Evolutionary conservation across 2,888 invertebrate genomes (phyloP), one percentile per base, ranked within the genome.

Genomic region (Sarcophaga variegata): DNA sequence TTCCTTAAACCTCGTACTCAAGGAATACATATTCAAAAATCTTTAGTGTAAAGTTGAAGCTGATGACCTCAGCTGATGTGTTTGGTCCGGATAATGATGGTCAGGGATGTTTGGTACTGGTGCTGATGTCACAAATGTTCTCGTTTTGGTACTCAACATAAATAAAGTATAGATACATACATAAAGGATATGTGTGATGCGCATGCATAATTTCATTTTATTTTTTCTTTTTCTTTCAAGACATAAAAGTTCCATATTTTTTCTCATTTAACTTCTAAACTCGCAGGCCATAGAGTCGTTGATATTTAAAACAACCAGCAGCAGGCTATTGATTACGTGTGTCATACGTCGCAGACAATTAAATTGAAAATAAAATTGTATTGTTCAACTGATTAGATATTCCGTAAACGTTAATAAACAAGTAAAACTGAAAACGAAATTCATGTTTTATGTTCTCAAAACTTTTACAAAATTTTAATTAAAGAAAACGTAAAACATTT

Each of bases 171-270:
- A 76, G 63, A 70, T 14, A 83, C 81, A 70, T 14, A 83, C 81
- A 75, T 81, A 72, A 78, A 76, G 80, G 72, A 66, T 54, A 54
- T 84, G 84, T 66, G 81, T 84, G 84, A 84, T 87, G 87, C 87
- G 87, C 87, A 87, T 81, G 87, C 79, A 79, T 82, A 81, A 62
- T 86, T 85, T 64, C 75, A 60, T 63, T 37, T 75, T 64, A 64
- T 70, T 71, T 69, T 74, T 49, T 72, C 22, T 49, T 54, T 20
- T 75, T 45, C 66, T 60, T 11, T 14, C 11, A 14, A 14, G 14
- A 49, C 49, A 49, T 14, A 12, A 12, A 54, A 54, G 17, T 54
- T 54, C 11, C 1, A 49, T 4, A 1, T 12, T 54, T 49, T 54
- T 80, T 64, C 75, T 8, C 59, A 80, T 80, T 72, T 74, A 75